Evolutionary conservation across 2,888 invertebrate species (phyloP).

Genomic region (Tricholauxania praeusta): DNA sequence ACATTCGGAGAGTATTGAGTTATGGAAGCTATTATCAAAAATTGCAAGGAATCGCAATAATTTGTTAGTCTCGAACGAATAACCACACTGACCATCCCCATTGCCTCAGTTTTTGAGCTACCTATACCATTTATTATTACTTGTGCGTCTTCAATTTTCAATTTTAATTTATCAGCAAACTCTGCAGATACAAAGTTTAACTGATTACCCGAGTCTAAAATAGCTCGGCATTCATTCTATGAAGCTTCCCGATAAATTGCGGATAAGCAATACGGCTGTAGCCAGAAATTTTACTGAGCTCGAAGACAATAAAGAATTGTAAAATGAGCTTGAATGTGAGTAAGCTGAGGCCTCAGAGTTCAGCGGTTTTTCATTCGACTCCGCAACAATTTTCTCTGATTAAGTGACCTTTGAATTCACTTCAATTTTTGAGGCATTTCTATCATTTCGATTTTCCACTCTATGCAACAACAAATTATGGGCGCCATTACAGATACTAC

Average conservation of each 20-base stretch:
- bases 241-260: background rate
- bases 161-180: background rate
- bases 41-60: background rate
- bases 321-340: background rate
- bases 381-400: too few relatives aligned
- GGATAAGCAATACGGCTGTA: background rate
- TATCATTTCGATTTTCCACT: too few relatives aligned
- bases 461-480: too few relatives aligned
- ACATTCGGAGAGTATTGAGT: background rate
- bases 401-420: too few relatives aligned
- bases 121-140: background rate
- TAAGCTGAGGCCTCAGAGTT: too few relatives aligned
- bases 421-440: too few relatives aligned
- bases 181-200: background rate
- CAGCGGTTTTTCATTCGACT: too few relatives aligned
- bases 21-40: background rate
- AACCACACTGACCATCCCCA: background rate
- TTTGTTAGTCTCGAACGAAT: slow-evolving; percentile 1
- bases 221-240: background rate
- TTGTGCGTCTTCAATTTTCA: background rate
- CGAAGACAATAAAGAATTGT: background rate
- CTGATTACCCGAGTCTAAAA: slow-evolving; percentile 3
- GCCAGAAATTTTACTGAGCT: too few relatives aligned
- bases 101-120: background rate
- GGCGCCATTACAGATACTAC: too few relatives aligned